phyloP scores from a whole-genome alignment of 2,888 invertebrate genomes.

The Trichopria drosophilae region DNA sequence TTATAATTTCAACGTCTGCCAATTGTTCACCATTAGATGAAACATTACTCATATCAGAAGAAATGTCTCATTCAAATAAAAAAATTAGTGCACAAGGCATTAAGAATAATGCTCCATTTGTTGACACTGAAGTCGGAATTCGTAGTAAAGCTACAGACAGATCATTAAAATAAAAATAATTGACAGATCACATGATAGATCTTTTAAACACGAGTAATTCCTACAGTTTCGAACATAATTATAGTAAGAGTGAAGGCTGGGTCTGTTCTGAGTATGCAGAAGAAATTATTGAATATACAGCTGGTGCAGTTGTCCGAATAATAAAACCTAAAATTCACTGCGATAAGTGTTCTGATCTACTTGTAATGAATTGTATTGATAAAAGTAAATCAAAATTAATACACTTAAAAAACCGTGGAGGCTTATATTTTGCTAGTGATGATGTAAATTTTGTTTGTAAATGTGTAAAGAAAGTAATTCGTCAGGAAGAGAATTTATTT shows the following conservation, averaged over 20 bases:
- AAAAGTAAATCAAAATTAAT: conserved; percentile 11
- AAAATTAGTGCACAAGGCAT: too few relatives aligned
- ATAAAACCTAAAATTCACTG: conserved; percentile 15
- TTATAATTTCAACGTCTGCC: conserved; percentile 8
- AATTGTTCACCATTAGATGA: conserved; percentile 13
- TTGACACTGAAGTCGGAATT: too few relatives aligned
- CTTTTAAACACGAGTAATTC: too few relatives aligned
- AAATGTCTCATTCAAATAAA: too few relatives aligned
- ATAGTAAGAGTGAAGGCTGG: conserved; percentile 9
- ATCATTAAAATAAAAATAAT: too few relatives aligned
- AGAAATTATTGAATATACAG: conserved; percentile 13
- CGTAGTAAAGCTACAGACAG: too few relatives aligned
- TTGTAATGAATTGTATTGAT: conserved; percentile 3
- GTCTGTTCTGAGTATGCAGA: conserved; percentile 11
- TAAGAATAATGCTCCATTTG: too few relatives aligned
- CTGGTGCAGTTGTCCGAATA: conserved; percentile 15
- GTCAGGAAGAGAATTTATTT: conserved; percentile 11
- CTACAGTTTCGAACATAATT: conserved; percentile 6
- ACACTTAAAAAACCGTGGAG: conserved; percentile 19
- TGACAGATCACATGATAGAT: too few relatives aligned
- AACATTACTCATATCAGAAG: conserved; percentile 7
- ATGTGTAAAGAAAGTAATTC: conserved; percentile 15
- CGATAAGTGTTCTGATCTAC: not conserved
- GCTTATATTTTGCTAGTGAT: conserved; percentile 14
- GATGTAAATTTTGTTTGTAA: conserved; percentile 23